phyloP scores from a whole-genome alignment of 2,797 vertebrate species.

The Sphaeramia orbicularis region DNA sequence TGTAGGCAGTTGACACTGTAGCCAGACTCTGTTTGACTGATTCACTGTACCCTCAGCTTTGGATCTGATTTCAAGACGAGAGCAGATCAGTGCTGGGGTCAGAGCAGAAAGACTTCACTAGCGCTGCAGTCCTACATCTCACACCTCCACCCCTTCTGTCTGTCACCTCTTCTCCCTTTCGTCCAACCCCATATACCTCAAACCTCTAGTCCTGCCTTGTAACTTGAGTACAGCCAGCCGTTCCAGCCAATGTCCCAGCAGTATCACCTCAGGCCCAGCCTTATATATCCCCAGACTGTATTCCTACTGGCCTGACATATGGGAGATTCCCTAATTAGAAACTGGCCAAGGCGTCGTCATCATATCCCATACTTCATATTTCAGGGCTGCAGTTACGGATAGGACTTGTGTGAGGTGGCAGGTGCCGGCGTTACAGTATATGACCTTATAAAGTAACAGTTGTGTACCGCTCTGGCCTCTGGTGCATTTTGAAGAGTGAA shows the following conservation, averaged over 20 bases:
- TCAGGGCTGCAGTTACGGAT: constrained; percentile 69
- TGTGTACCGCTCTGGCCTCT: constrained; percentile 32
- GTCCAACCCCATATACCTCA: constrained; percentile 16
- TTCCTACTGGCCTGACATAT: constrained; percentile 76
- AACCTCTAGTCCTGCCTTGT: constrained; percentile 57
- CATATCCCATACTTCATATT: constrained; percentile 82
- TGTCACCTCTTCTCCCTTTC: constrained; percentile 3
- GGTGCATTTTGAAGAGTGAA: constrained; percentile 15
- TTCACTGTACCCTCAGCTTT: constrained; percentile 44
- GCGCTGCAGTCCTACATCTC: constrained; percentile 71
- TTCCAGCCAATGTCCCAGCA: constrained; percentile 67
- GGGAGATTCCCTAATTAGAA: constrained; percentile 84
- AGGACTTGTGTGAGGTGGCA: constrained; percentile 55
- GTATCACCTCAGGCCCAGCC: constrained; percentile 66
- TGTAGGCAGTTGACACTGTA: background rate
- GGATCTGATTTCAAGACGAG: constrained; percentile 67
- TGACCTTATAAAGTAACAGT: constrained; percentile 75
- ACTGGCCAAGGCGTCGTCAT: constrained; percentile 70
- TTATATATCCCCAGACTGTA: constrained; percentile 83
- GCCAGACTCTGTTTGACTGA: constrained; percentile 37
- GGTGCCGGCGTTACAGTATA: constrained; percentile 66
- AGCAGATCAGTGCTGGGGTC: constrained; percentile 46
- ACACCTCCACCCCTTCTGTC: constrained; percentile 54
- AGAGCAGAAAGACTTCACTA: constrained; percentile 68
- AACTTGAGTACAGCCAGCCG: constrained; percentile 68